Evolutionary conservation across 2,888 invertebrate genomes (phyloP).

Genomic region (Barypeithes pellucidus): DNA sequence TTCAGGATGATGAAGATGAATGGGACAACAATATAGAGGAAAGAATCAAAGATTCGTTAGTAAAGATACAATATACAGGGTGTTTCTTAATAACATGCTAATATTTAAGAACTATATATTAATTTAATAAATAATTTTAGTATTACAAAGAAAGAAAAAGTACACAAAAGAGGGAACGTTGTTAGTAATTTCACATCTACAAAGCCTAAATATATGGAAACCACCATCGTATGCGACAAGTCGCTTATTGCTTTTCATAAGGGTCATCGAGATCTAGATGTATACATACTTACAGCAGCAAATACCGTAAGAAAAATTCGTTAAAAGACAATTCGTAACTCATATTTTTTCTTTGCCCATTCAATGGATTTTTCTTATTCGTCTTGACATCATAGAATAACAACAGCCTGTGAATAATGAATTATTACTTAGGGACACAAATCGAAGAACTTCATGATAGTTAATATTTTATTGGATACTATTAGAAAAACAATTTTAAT

Average conservation of each 20-base stretch:
- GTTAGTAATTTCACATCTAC: background rate
- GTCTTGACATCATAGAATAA: no score
- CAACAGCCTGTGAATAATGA: no score
- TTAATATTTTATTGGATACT: no score
- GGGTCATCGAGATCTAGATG: constrained; percentile 37
- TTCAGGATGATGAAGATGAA: constrained; percentile 15
- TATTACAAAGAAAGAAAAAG: background rate
- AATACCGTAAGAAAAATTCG: constrained; percentile 17
- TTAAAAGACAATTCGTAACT: no score
- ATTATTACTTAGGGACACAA: no score
- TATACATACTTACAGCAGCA: constrained; percentile 33
- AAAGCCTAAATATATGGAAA: constrained; percentile 38
- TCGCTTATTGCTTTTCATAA: constrained; percentile 35
- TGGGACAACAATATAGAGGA: constrained; percentile 23
- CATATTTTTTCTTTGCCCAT: no score
- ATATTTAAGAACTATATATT: no score
- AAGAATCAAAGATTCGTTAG: constrained; percentile 31
- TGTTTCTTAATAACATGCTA: no score
- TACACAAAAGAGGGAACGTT: background rate
- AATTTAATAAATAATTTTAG: background rate
- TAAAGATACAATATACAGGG: no score
- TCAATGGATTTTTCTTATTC: no score
- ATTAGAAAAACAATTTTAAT: background rate
- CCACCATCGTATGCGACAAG: constrained; percentile 38
- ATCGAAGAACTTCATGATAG: no score